These are phyloP conservation scores for Elmis aenea DNA, from an alignment of 2,888 invertebrate genomes.

Conservation along the genomic window DNA sequence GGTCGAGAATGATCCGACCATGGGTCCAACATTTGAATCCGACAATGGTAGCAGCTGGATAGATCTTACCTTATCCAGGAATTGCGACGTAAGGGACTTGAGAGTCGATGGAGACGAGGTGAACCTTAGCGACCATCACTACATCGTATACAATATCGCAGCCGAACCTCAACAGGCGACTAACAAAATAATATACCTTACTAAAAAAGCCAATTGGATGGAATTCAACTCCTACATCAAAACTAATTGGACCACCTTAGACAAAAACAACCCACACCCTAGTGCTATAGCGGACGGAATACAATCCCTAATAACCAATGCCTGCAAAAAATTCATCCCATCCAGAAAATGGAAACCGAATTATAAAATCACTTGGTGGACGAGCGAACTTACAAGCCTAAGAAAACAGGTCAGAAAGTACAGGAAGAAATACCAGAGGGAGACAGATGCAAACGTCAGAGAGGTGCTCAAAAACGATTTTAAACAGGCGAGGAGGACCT, in stretches of 20 bases:
- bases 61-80: conserved; percentile 1
- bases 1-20: conserved; percentile 3
- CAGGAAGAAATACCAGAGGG: background rate
- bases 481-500: background rate
- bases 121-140: background rate
- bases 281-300: background rate
- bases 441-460: background rate
- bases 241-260: background rate
- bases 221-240: background rate
- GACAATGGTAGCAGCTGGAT: too few relatives aligned
- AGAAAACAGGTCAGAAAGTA: background rate
- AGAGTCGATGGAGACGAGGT: background rate
- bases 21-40: too few relatives aligned
- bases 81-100: background rate
- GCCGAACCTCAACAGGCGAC: background rate
- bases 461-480: background rate
- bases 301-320: background rate
- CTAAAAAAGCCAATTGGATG: too few relatives aligned
- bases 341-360: background rate
- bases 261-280: background rate
- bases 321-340: background rate
- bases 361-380: background rate
- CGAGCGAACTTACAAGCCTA: background rate
- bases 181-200: too few relatives aligned
- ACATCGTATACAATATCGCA: background rate